These are phyloP conservation scores for Drosophila neocordata DNA, from an alignment of 1,140 invertebrate species.

Conservation along the genomic window DNA sequence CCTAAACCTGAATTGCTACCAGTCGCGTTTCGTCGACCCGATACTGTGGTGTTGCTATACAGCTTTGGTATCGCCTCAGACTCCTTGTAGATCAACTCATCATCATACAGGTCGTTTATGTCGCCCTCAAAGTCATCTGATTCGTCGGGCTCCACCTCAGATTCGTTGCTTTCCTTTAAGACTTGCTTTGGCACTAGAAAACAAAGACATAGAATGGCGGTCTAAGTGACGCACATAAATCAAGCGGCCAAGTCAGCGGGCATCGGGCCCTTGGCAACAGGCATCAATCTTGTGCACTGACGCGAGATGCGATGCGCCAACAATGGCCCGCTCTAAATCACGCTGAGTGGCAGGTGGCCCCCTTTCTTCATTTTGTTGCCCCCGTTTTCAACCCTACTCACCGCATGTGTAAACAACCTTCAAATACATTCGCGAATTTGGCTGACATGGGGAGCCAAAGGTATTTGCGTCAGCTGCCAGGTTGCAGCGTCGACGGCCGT, in stretches of 20 bases:
- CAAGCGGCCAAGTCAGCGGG: constrained; percentile 27
- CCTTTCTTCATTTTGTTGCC: not conserved
- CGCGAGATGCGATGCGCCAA: constrained; percentile 38
- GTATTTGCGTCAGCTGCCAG: constrained; percentile 91
- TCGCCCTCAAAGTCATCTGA: constrained; percentile 83
- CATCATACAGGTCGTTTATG: constrained; percentile 83
- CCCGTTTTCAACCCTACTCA: constrained; percentile 85
- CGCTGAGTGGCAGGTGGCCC: constrained; percentile 21
- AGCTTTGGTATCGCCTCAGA: constrained; percentile 81
- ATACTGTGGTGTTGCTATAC: constrained; percentile 65
- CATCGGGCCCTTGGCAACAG: constrained; percentile 35
- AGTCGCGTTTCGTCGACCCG: constrained; percentile 37
- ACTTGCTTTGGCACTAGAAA: constrained; percentile 89
- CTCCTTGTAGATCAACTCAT: constrained; percentile 82
- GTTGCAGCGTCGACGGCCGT: constrained; percentile 92
- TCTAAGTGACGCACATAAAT: constrained; percentile 47
- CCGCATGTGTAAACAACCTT: constrained; percentile 97
- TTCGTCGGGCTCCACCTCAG: constrained; percentile 89
- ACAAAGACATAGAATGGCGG: constrained; percentile 26
- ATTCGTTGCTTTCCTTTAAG: constrained; percentile 90
- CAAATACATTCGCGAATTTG: constrained; percentile 93
- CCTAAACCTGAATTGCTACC: constrained; percentile 5
- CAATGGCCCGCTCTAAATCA: constrained; percentile 41
- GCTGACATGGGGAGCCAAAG: constrained; percentile 93
- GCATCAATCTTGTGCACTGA: constrained; percentile 54